Percentiles rank a stretch among this genome's conserved stretches.
These are phyloP conservation scores for Alloscopus bannaensis DNA, from an alignment of 2,888 invertebrate genomes.

Conservation along the genomic window DNA sequence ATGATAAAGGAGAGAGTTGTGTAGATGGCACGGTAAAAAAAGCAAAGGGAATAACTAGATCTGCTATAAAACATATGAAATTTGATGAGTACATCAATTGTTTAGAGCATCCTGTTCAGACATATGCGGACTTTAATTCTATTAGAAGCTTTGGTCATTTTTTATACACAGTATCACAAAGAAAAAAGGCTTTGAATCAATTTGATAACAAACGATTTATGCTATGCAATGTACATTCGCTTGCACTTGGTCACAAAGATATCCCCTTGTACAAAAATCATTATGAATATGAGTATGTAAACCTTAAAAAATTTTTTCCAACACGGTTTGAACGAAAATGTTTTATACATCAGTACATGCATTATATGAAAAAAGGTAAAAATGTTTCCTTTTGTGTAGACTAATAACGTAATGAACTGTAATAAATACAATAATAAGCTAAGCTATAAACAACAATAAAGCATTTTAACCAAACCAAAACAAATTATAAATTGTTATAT, in stretches of 20 bases:
- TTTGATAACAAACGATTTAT: slow-evolving; percentile 50
- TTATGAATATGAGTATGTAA: slow-evolving; percentile 7
- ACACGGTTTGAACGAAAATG: background rate
- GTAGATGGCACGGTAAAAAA: slow-evolving; percentile 5
- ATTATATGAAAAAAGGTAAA: background rate
- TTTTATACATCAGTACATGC: background rate
- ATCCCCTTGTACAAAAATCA: slow-evolving; percentile 11
- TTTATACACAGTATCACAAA: slow-evolving; percentile 18
- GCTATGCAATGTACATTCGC: background rate
- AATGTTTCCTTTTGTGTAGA: too few relatives aligned
- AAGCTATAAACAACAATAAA: too few relatives aligned
- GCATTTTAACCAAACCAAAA: too few relatives aligned
- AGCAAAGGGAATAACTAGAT: slow-evolving; percentile 46
- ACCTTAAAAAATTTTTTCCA: background rate
- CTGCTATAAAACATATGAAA: slow-evolving; percentile 14
- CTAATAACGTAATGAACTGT: too few relatives aligned
- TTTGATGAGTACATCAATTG: slow-evolving; percentile 14
- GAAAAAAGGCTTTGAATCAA: slow-evolving; percentile 37
- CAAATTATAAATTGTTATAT: too few relatives aligned
- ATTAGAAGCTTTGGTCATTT: slow-evolving; percentile 27
- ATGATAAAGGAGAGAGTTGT: background rate
- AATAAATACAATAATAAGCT: too few relatives aligned
- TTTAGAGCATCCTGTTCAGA: background rate
- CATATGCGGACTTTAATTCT: background rate
- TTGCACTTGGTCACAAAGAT: slow-evolving; percentile 52